phyloP scores from a whole-genome alignment of 23 tunicate genomes.

The Halocynthia aurantium region DNA sequence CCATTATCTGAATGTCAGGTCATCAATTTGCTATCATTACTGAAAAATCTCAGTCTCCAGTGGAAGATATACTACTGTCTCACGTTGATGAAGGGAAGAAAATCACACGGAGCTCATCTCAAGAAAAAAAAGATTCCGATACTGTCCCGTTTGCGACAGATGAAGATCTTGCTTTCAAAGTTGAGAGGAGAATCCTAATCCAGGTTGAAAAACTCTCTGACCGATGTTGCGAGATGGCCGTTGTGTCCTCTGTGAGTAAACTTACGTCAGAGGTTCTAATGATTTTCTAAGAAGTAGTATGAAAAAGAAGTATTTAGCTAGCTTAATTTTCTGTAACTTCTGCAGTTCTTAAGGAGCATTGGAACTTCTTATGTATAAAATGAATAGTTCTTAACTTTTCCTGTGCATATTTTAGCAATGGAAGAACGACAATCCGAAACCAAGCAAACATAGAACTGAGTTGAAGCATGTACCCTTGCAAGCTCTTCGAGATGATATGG shows the following conservation, averaged over 20 bases:
- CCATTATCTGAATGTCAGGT: not conserved
- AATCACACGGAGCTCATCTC: not conserved
- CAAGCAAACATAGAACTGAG: conserved; percentile 28
- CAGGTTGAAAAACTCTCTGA: conserved; percentile 70
- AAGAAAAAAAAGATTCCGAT: not conserved
- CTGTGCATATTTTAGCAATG: conserved; percentile 9
- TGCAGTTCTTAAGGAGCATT: not conserved
- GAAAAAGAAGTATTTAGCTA: not conserved
- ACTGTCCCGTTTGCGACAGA: conserved; percentile 11
- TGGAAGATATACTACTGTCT: not conserved
- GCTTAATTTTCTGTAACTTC: not conserved
- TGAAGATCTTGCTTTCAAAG: conserved; percentile 37
- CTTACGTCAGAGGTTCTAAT: not conserved
- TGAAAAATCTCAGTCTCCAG: not conserved
- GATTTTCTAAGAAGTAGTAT: not conserved
- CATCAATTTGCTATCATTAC: conserved; percentile 19
- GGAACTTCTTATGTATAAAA: not conserved
- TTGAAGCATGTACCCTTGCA: conserved; percentile 41
- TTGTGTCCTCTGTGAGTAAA: conserved; percentile 40
- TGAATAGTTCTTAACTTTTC: not conserved
- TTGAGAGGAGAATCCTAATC: conserved; percentile 49
- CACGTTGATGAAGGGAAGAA: conserved; percentile 2
- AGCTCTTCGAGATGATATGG: conserved; percentile 14
- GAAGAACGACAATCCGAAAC: conserved; percentile 22
- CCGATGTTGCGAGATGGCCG: conserved; percentile 46